Evolutionary conservation across 1,140 invertebrate species (phyloP), one percentile per base, ranked within the genome.

Genomic region (Drosophila leontia): DNA sequence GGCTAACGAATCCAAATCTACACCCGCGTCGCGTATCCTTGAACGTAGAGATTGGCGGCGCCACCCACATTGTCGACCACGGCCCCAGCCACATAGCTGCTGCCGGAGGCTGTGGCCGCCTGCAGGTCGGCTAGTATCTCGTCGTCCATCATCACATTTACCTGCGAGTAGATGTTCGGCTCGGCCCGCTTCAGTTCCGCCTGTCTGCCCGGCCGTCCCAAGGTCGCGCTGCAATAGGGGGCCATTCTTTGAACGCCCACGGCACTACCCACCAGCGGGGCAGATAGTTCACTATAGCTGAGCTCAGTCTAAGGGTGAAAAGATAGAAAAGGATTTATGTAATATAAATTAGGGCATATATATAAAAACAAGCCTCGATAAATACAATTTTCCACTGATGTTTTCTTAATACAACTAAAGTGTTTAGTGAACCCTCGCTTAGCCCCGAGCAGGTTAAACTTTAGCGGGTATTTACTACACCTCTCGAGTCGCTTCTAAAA

Each of bases 121-220:
- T 90, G 85, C 67, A 75, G 60, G 61, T 90, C 85, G 56, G 86
- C 81, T 60, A 91, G 77, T 65, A 90, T 90, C 50, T 91, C 85
- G 72, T 90, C 85, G 63, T 90, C 85, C 86, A 90, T 90, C 85
- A 91, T 90, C 72, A 90, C 85, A 85, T 90, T 93, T 93, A 95
- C 94, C 93, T 95, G 95, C 72, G 94, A 94, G 91, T 95, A 95
- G 83, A 95, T 94, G 65, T 94, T 94, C 69, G 94, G 94, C 74
- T 95, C 94, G 55, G 86, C 82, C 42, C 92, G 84, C 75, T 94
- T 93, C 69, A 93, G 91, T 56, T 93, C 93, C 75, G 93, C 80
- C 76, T 91, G 83, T 76, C 94, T 87, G 9, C 75, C 75, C 56
- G 92, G 92, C 68, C 94, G 93, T 42, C 93, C 93, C 72, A 94